Conservation (phyloP, 2,888 invertebrate genomes). For the Heliconius charithonia region DNA sequence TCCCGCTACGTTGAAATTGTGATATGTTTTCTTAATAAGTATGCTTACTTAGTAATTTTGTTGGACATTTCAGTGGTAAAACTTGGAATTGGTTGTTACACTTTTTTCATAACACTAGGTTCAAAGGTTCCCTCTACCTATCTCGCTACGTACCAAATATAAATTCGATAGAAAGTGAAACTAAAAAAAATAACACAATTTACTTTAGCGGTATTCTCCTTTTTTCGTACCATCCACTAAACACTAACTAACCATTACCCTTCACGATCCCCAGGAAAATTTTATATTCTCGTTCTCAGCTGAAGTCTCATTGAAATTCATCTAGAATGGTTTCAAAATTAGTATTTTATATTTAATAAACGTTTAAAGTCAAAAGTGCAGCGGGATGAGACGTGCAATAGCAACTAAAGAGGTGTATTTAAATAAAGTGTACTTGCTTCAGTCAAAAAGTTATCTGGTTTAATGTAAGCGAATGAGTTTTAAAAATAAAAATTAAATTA, state of each 20-base stretch:
- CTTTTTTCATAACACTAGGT: too few species aligned
- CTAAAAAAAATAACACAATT: too few species aligned
- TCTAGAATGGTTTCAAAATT: constrained; percentile 1
- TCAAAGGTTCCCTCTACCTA: too few species aligned
- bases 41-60: too few species aligned
- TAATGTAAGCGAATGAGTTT: constrained; percentile 1
- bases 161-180: rapidly evolving
- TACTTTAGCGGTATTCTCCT: too few species aligned
- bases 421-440: constrained; percentile 15
- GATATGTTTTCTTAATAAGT: too few species aligned
- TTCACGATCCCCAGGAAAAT: neutral
- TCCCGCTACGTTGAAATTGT: too few species aligned
- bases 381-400: constrained; percentile 23
- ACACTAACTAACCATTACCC: neutral
- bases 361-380: constrained; percentile 10
- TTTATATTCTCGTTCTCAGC: constrained; percentile 1
- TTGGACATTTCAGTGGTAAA: too few species aligned
- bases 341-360: constrained; percentile 26
- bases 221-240: too few species aligned
- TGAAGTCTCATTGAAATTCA: constrained; percentile 16
- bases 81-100: too few species aligned
- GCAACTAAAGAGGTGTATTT: constrained; percentile 20
- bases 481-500: too few species aligned
- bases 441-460: neutral
- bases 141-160: too few species aligned